These are phyloP conservation scores for Brachyptera risi DNA, from an alignment of 2,888 invertebrate species.

Conservation along the genomic window DNA sequence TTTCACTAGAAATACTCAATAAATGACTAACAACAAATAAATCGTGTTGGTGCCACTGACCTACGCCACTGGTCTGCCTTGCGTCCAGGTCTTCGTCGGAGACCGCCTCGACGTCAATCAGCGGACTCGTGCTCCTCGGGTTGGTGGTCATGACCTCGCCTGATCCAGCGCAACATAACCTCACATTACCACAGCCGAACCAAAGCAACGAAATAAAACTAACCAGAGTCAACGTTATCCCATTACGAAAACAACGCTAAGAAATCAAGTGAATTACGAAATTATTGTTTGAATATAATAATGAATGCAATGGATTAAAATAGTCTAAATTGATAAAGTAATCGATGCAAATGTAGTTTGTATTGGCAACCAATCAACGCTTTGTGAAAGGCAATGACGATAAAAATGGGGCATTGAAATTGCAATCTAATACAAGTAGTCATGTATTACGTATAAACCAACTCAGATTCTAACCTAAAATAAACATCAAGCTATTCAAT, in stretches of 20 bases:
- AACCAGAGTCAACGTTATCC: background rate
- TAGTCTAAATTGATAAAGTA: background rate
- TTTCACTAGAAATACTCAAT: too few relatives aligned
- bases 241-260: background rate
- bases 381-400: too few relatives aligned
- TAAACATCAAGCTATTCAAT: too few relatives aligned
- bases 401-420: too few relatives aligned
- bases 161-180: slow-evolving; percentile 37
- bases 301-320: background rate
- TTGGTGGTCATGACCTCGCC: slow-evolving; percentile 63
- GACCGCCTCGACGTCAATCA: slow-evolving; percentile 63
- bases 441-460: too few relatives aligned
- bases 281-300: too few relatives aligned
- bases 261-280: too few relatives aligned
- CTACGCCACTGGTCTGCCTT: too few relatives aligned
- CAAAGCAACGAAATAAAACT: background rate
- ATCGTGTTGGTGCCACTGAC: slow-evolving; percentile 55
- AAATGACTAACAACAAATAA: background rate
- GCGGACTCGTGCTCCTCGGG: slow-evolving; percentile 58
- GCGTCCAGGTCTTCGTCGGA: slow-evolving; percentile 55
- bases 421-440: too few relatives aligned
- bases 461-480: too few relatives aligned
- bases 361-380: too few relatives aligned
- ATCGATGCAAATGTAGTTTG: background rate
- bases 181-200: background rate